Evolutionary conservation across 2,797 vertebrate species (phyloP), one percentile per base, ranked within the genome.

Genomic region (Microctenopoma steveboyesi): DNA sequence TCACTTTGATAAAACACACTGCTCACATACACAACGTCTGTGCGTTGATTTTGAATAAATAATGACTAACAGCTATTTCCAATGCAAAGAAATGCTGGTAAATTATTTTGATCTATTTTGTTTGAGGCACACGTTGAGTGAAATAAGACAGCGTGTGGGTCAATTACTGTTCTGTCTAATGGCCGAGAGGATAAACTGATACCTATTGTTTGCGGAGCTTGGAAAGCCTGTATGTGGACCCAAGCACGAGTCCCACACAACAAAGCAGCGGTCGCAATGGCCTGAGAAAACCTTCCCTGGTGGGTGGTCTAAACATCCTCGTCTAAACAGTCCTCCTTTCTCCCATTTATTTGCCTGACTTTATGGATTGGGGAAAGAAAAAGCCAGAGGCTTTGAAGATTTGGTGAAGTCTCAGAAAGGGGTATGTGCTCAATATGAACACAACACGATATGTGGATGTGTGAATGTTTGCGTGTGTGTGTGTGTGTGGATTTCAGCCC

Each of bases 361-460:
- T 90, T 81, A 88, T 90, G 86, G 89, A 92, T 87, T 89, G 85
- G 57, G 40, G 51, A 78, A 76, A 85, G 85, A 88, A 83, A 90
- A 84, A 74, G 79, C 69, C 68, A 73, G 73, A 73, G 83, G 88
- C 91, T 93, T 94, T 94, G 92, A 94, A 93, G 92, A 93, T 94
- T 92, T 92, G 86, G 86, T 76, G 79, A 88, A 83, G 85, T 89
- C 86, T 88, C 84, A 86, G 72, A 86, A 85, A 90, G 77, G 80
- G 63, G 74, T 82, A 76, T 84, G 72, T 85, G 80, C 84, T 88
- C 81, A 86, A 85, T 88, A 89, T 87, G 85, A 91, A 86, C 88
- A 92, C 86, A 91, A 87, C 75, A 85, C 69, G 52, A 81, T 64
- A 63, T 81, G 82, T 85, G 78, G 16, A 57, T 76, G 76, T 71